These are phyloP conservation scores for Eretmocerus hayati DNA, from an alignment of 2,888 invertebrate species.

Conservation along the genomic window DNA sequence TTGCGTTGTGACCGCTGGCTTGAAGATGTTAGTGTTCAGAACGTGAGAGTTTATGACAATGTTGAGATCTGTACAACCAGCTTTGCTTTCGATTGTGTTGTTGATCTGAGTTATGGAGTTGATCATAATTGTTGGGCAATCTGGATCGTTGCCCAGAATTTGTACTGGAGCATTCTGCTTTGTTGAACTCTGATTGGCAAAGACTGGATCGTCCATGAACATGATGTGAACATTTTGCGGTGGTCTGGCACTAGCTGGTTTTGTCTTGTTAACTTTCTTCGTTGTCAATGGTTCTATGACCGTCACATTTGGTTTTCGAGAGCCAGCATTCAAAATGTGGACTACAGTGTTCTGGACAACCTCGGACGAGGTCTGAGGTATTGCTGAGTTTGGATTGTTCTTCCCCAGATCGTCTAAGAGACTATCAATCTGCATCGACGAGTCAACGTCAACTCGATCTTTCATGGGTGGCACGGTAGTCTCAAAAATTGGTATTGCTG, in stretches of 20 bases:
- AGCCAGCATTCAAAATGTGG: constrained; percentile 35
- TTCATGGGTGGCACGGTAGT: background rate
- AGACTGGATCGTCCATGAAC: constrained; percentile 30
- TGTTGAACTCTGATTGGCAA: constrained; percentile 11
- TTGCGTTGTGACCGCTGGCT: constrained; percentile 23
- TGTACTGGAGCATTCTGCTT: constrained; percentile 3
- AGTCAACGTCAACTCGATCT: constrained; percentile 11
- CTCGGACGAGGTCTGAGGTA: constrained; percentile 28
- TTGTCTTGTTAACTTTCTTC: constrained; percentile 12
- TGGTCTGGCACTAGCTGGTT: constrained; percentile 15
- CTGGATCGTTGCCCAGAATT: constrained; percentile 22
- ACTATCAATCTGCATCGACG: constrained; percentile 13
- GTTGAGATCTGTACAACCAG: constrained; percentile 63
- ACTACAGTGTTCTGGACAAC: constrained; percentile 40
- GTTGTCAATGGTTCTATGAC: constrained; percentile 1
- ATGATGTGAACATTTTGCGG: constrained; percentile 40
- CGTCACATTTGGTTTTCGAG: constrained; percentile 32
- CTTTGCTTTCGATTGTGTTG: constrained; percentile 51
- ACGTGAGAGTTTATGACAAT: constrained; percentile 65
- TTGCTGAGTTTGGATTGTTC: constrained; percentile 10
- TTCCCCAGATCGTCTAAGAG: constrained; percentile 11
- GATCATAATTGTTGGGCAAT: constrained; percentile 43
- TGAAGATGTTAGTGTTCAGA: constrained; percentile 52
- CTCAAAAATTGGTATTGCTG: constrained; percentile 32
- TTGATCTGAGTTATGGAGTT: constrained; percentile 42